Conservation (phyloP, 1,140 invertebrate genomes). For the Cyrtorhinus lividipennis region DNA sequence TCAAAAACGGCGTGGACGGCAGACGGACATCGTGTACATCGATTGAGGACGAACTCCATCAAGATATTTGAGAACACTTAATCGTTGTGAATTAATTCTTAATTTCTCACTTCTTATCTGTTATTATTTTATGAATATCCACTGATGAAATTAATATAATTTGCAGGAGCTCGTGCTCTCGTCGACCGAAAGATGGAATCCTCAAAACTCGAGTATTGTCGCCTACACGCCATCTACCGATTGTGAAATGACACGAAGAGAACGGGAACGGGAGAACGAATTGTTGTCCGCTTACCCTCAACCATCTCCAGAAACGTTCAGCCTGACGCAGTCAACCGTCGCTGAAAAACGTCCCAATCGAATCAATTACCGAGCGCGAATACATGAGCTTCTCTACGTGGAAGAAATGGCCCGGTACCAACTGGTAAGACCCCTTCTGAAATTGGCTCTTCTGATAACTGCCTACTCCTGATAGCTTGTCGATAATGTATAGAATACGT, state of each 20-base stretch:
- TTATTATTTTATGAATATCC: neutral
- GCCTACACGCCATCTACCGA: conserved; percentile 42
- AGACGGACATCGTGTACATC: too few relatives aligned
- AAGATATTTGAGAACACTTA: too few relatives aligned
- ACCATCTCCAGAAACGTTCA: conserved; percentile 49
- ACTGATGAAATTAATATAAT: neutral
- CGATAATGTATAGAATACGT: neutral
- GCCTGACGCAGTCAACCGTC: conserved; percentile 49
- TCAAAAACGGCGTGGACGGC: too few relatives aligned
- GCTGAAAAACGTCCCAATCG: conserved; percentile 47
- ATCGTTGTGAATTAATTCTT: too few relatives aligned
- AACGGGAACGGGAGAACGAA: conserved; percentile 38
- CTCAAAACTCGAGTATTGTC: conserved; percentile 36
- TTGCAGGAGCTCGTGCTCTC: conserved; percentile 39
- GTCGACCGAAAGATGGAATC: conserved; percentile 44
- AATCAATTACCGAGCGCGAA: conserved; percentile 58
- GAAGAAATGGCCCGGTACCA: conserved; percentile 68
- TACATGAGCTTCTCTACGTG: conserved; percentile 61
- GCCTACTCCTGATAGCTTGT: neutral
- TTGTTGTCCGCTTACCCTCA: conserved; percentile 49
- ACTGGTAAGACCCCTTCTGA: conserved; percentile 29
- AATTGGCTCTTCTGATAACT: neutral
- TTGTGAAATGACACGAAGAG: conserved; percentile 29
- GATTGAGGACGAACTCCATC: too few relatives aligned
- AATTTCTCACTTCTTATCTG: too few relatives aligned